Evolutionary conservation across 2,113 vertebrate species (phyloP), one percentile per base, ranked within the genome.

Genomic region (Prunella himalayana): DNA sequence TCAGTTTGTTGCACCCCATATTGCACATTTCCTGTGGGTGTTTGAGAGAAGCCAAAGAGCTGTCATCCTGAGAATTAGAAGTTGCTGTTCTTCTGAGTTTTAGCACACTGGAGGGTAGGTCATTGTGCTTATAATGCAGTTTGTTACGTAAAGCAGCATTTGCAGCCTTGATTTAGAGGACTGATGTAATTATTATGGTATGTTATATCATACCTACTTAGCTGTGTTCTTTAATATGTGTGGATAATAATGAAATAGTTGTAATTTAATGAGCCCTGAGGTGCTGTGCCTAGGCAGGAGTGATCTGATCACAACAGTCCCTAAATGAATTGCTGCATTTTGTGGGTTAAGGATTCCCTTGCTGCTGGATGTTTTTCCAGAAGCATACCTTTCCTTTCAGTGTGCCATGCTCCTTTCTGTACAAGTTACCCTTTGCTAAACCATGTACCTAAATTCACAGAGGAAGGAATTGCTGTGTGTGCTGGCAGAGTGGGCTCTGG

Each of bases 101-200:
- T 61, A 82, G 83, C 77, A 23, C 18, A 2, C 66, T 69, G 28
- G 57, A 87, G 86, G 70, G 79, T 56, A 88, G 77, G 59, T 79
- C 37, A 10, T 33, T 82, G 28, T 66, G 54, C 86, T 72, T 82
- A 23, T 69, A 61, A 41, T n/a, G 82, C 76, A 50, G 84, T 86
- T 95, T 90, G 70, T 73, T 89, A 69, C 20, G 31, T 94, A 92
- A 95, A 95, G 61, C 4, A 13, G 33, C 39, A 28, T 66, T 95
- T 89, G 47, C 69, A 90, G 51, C 83, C 81, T 91, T 91, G 90
- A 81, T 92, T 95, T 86, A 94, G 89, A 65, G 82, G 44, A 81
- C 68, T 94, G 73, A 96, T 93, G 82, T 90, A 83, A 88, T 82
- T 76, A 44, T 94, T 94, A 60, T 0, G 21, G 49, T 84, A 60